Base-by-base conservation (phyloP, 1,140 invertebrate species). In the Hesperophylax magnus region DNA sequence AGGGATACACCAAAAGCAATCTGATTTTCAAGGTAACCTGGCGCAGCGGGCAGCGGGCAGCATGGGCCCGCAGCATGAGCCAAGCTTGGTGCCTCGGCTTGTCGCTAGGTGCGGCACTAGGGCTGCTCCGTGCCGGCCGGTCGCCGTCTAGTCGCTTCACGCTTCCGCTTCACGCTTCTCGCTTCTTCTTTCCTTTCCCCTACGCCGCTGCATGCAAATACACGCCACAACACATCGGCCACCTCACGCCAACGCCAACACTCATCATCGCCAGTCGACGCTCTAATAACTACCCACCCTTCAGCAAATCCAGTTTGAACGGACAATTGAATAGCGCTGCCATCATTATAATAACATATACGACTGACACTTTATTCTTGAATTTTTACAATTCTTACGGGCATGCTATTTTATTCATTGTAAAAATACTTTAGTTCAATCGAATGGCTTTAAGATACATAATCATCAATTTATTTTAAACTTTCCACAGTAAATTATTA, bases 1-100 rank as follows among this genome's bases (percentile, higher is more conserved):
- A 94, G 93, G 93, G 93, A 93, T 93, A 93, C 94, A 96, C 94
- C 92, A 96, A 96, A 96, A 96, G 94, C 95, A 96, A 96, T 95
- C 95, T 96, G 93, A 96, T 97, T 94, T 96, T 96, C 94, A 97
- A 97, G 96, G 96, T 97, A 97, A 97, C 94, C 93, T 91, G 90
- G 85, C 81, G 80, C 71, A 11, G 77, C 80, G 88, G 87, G 80
- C 72, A 14, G 80, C 80, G 89, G 87, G 88, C 88, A 87, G 88
- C 89, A 86, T 88, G 88, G 87, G 87, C 88, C 87, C 88, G 88
- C 85, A 31, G 71, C 71, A 72, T 72, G 69, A 52, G 69, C 53
- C 71, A 71, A 18, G 39, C 34, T 52, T 22, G 17, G 67, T 20
- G 34, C 34, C 34, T 2, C 39, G 39, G 67, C 18, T 86, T 87